Evolutionary conservation across 2,113 vertebrate species (phyloP), one percentile per base, ranked within the genome.

Genomic region (Cheilinus undulatus): DNA sequence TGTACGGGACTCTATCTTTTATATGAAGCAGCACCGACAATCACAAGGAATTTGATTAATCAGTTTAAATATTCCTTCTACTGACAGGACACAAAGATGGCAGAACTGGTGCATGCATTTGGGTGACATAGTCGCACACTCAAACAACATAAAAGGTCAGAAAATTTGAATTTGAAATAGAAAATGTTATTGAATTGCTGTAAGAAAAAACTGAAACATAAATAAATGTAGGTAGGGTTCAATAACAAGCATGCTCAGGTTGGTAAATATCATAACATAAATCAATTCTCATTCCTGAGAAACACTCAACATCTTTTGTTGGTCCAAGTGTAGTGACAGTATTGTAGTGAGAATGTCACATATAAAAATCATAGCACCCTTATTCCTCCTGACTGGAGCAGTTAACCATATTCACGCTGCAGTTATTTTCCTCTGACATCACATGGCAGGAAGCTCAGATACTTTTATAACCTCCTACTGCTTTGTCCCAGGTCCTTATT

Each of bases 71-170:
- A 68, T 63, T 60, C 5, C 59, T 26, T 59, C 30, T 45, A 19
- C 63, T 17, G 61, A 62, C 69, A 71, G 43, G 65, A 67, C 68
- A 73, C 28, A 80, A 48, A 70, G 42, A 76, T 64, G 73, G 23
- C 49, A 77, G 67, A 61, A 85, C 69, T 76, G 74, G 56, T 69
- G 48, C 90, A 91, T 91, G 91, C 85, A 84, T 58, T 77, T 74
- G 73, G 23, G 68, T 67, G 66, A 80, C 66, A 77, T 30, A 11
- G 58, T 70, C 74, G 61, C 74, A 73, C 49, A 54, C 28, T 74
- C 32, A 36, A 73, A 74, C 27, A 66, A 72, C 46, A 60, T 23
- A 66, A 56, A 42, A 68, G 78, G 54, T 76, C 49, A 82, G 71
- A 73, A 66, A 36, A 61, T 57, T 81, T 43, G 23, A 76, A 67